Percentiles rank a stretch among this genome's conserved stretches.
Evolutionary conservation across 2,113 vertebrate genomes (phyloP).

Genomic region (Rhipidura dahli): DNA sequence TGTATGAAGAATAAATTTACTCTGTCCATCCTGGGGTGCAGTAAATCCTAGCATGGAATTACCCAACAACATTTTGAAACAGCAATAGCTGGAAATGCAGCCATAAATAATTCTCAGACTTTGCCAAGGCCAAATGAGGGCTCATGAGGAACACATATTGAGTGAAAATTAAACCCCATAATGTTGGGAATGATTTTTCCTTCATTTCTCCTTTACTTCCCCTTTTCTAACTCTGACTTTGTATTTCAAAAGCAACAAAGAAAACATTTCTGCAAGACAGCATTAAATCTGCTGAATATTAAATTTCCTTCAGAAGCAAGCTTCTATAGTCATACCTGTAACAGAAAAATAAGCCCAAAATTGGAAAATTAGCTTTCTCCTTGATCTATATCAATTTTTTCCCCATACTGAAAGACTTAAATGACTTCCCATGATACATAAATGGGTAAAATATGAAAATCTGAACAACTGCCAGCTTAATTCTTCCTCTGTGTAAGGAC

Average conservation of each 20-base stretch:
- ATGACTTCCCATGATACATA: background rate
- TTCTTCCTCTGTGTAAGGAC: background rate
- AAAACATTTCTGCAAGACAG: background rate
- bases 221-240: background rate
- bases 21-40: background rate
- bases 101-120: background rate
- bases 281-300: background rate
- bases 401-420: background rate
- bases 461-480: background rate
- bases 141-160: background rate
- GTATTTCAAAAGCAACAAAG: background rate
- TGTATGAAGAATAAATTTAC: background rate
- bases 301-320: slow-evolving; percentile 14
- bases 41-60: slow-evolving; percentile 7
- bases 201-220: background rate
- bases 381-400: slow-evolving; percentile 5
- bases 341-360: slow-evolving; percentile 14
- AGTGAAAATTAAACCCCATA: background rate
- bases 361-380: slow-evolving; percentile 17
- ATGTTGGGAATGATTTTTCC: background rate
- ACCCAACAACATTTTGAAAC: background rate
- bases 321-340: slow-evolving; percentile 22
- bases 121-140: background rate
- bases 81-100: background rate
- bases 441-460: background rate